Conservation (phyloP, 1,140 invertebrate species). For the Temnothorax curvispinosus region DNA sequence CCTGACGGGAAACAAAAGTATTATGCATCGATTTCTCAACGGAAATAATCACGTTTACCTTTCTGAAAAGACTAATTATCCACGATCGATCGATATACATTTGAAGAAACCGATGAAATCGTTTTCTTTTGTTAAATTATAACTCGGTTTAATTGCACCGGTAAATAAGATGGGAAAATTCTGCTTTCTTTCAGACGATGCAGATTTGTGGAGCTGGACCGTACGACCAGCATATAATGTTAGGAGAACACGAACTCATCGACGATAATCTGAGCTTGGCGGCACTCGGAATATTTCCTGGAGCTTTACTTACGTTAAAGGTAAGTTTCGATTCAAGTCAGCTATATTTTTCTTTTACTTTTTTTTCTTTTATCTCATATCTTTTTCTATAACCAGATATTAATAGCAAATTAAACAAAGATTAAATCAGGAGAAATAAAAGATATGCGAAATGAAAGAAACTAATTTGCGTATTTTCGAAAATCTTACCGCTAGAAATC, state of each 20-base stretch:
- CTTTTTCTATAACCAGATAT: background rate
- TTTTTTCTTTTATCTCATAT: background rate
- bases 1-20: background rate
- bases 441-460: background rate
- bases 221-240: slow-evolving; percentile 82
- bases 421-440: background rate
- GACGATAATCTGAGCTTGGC: slow-evolving; percentile 81
- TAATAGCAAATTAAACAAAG: background rate
- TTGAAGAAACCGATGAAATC: background rate
- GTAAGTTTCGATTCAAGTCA: slow-evolving; percentile 70
- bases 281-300: slow-evolving; percentile 82
- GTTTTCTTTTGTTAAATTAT: slow-evolving; percentile 13
- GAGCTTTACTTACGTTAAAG: slow-evolving; percentile 82
- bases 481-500: background rate
- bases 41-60: background rate
- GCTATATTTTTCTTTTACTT: background rate
- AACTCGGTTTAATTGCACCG: background rate
- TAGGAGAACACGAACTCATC: slow-evolving; percentile 81
- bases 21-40: background rate
- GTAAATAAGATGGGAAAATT: background rate
- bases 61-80: slow-evolving; percentile 6
- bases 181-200: slow-evolving; percentile 79
- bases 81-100: background rate
- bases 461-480: background rate
- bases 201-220: slow-evolving; percentile 81